Base-by-base conservation (phyloP, 2,113 vertebrate genomes). In the Lampris megalopsis region DNA sequence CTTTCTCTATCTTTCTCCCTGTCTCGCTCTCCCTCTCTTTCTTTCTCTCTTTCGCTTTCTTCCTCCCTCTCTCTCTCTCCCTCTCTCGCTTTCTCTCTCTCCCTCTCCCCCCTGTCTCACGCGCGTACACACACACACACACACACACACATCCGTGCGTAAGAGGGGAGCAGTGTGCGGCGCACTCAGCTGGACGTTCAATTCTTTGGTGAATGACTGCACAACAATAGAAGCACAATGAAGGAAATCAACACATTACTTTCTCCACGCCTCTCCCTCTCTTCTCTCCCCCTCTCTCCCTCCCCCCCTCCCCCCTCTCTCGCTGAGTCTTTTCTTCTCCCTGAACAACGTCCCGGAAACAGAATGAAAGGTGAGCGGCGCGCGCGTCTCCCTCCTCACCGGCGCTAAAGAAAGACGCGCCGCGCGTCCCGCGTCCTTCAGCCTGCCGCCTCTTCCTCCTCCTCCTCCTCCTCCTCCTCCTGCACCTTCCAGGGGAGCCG, bases 351-450 rank as follows among this genome's bases (percentile, higher is more conserved):
- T 58, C 42, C 61, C 56, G 66, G 77, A 86, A 80, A 73, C 41
- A 3, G 45, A 24, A 35, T 83, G 82, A 85, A 91, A 78, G 74
- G 73, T 86, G 87, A 89, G 71, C 79, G 71, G 43, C 43, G 70
- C 49, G 47, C 81, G 77, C 82, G 80, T 60, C 80, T 13, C 48
- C 3, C 40, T 63, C 70, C 68, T 10, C 2, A 37, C 64, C 41
- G 74, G 68, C 73, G 84, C 75, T 66, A 75, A 43, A 75, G 41
- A 81, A 74, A 71, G 49, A 64, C 86, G 91, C 92, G 92, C 91
- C 92, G 86, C 68, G 77, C 45, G 58, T 87, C 90, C 89, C 48
- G 73, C 69, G 69, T 72, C 75, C 52, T 59, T 68, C 42, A 56
- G 49, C 13, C 40, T 62, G 24, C 24, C 24, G 24, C 24, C 24